phyloP scores from a whole-genome alignment of 2,113 vertebrate species.

The Perca flavescens region DNA sequence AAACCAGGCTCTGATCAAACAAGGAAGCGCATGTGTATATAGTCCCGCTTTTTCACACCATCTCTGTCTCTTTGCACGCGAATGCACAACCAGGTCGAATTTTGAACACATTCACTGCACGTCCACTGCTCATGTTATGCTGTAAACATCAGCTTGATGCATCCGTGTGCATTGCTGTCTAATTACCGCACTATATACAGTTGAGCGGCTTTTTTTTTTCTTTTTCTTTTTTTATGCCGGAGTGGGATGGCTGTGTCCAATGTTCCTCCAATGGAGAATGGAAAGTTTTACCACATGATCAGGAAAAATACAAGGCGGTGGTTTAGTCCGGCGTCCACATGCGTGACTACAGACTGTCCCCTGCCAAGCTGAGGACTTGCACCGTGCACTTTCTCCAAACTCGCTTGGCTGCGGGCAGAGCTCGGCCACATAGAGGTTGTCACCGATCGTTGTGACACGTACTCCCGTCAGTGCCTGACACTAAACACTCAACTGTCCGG shows the following conservation, averaged over 20 bases:
- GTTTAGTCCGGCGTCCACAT: conserved; percentile 38
- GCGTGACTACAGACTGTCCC: conserved; percentile 50
- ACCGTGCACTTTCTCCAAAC: conserved; percentile 39
- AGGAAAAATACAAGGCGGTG: conserved; percentile 33
- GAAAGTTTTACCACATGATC: conserved; percentile 79
- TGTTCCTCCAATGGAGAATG: conserved; percentile 61
- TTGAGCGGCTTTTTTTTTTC: neutral
- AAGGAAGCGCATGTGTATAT: conserved; percentile 59
- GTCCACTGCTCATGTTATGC: neutral
- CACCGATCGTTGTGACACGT: conserved; percentile 1
- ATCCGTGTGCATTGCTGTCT: neutral
- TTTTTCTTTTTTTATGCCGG: neutral
- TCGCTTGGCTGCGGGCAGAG: conserved; percentile 7
- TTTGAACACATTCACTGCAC: neutral
- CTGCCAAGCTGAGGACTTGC: conserved; percentile 36
- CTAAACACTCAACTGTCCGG: neutral
- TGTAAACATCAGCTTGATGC: neutral
- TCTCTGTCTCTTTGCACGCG: neutral
- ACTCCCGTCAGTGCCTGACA: neutral
- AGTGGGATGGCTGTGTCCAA: conserved; percentile 53
- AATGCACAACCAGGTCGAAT: neutral
- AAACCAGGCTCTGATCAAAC: conserved; percentile 56
- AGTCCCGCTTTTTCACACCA: neutral
- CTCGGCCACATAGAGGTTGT: neutral
- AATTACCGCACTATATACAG: conserved; percentile 12